Base-by-base conservation (phyloP, 2,797 vertebrate genomes). In the Betta splendens region DNA sequence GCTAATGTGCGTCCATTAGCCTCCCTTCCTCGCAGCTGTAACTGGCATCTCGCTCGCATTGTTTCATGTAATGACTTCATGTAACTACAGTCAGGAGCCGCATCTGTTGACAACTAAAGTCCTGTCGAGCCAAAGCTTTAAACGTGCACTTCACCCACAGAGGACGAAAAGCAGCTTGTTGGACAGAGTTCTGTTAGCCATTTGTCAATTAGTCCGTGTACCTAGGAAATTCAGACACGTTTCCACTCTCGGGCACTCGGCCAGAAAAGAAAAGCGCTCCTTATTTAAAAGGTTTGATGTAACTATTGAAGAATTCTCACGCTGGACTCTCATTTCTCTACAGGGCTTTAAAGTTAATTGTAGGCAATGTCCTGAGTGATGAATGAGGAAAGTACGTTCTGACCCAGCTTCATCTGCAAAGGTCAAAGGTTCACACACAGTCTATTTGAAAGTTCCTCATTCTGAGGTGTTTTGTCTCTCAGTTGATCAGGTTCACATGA, bases 41-140 rank as follows among this genome's bases (percentile, higher is more conserved):
- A 51, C 28, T 28, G 49, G 49, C 64, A 42, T 74, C 79, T 66
- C 13, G 58, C 35, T 64, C 62, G 55, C 62, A 66, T 50, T 11
- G 45, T 67, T 72, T 78, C 58, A 29, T 65, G 55, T 54, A 25
- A 71, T 87, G 76, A 84, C 83, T 59, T 89, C 81, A 81, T 75
- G 45, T 56, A 60, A 55, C 39, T 71, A 20, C 32, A 73, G 61
- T 46, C 58, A 21, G 48, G 60, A 46, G 37, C 4, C 4, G 49
- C 50, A 63, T 74, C 62, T 49, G 60, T 32, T 49, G 46, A 67
- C 26, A 51, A 72, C 55, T 38, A 18, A 68, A 37, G 12, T 28
- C 43, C 17, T 29, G 62, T 51, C 22, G 47, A 63, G 63, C 52
- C 60, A 54, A 47, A 67, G 46, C 63, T 23, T 46, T 39, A 21